Percentiles rank a stretch among this genome's conserved stretches.
Evolutionary conservation across 23 tunicate species (phyloP).

Genomic region (Trididemnum nubilum): DNA sequence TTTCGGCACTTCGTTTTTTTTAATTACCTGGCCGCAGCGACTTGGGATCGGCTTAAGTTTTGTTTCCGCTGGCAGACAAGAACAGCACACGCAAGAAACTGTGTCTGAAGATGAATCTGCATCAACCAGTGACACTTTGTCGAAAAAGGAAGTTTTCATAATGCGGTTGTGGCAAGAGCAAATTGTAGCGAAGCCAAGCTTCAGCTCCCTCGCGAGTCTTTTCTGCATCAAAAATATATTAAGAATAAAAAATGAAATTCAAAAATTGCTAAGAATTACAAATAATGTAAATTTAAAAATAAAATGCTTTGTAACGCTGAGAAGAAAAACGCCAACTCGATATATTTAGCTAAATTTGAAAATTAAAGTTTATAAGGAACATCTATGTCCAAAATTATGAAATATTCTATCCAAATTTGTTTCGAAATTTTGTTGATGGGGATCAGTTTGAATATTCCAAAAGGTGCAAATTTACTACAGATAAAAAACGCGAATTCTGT

Average conservation of each 20-base stretch:
- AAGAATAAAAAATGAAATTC: too few relatives aligned
- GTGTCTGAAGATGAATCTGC: neutral
- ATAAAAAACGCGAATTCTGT: neutral
- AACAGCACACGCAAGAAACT: neutral
- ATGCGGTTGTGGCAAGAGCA: neutral
- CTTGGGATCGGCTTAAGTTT: neutral
- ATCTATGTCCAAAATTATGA: too few relatives aligned
- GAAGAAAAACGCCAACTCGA: too few relatives aligned
- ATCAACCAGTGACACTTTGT: neutral
- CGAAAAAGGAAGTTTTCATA: conserved; percentile 5
- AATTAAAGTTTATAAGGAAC: too few relatives aligned
- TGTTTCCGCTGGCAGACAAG: neutral
- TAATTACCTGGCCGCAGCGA: neutral
- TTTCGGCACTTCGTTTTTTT: neutral
- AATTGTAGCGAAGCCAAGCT: neutral
- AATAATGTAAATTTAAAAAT: too few relatives aligned
- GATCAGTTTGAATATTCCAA: too few relatives aligned
- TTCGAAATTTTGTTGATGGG: too few relatives aligned
- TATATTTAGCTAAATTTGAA: too few relatives aligned
- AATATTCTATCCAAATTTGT: too few relatives aligned
- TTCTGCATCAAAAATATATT: neutral
- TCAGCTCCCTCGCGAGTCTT: neutral
- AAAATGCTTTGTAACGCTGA: too few relatives aligned
- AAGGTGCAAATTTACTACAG: neutral
- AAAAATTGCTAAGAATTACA: too few relatives aligned